Evolutionary conservation across 2,797 vertebrate genomes (phyloP), one percentile per base, ranked within the genome.

Genomic region (Cyclura pinguis): DNA sequence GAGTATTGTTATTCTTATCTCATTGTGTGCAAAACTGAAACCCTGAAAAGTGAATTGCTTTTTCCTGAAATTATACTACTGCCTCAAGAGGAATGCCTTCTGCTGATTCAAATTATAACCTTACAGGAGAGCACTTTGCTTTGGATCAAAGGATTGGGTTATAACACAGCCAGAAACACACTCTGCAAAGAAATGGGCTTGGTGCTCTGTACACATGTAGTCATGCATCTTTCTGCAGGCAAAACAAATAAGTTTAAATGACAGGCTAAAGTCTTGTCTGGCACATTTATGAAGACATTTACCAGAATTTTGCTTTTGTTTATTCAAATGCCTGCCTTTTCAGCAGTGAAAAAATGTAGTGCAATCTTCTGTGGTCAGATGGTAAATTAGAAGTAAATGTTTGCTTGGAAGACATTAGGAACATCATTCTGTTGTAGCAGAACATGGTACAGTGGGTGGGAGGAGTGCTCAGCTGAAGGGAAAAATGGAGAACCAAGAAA

Each of bases 181-280:
- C 22, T 80, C 18, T 24, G 85, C 16, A 89, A 90, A 77, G 2
- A 47, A 87, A 52, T 20, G 47, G 4, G 62, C 86, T 80, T 62
- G 50, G n/a, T 1, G 0, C 38, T 87, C 59, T 64, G 4, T 57
- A 24, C 57, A 57, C 18, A 9, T 6, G 72, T 29, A 72, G 10
- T 7, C 12, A 8, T 52, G 14, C 22, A 4, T n/a, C 69, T 90
- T 81, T 87, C 55, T 64, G 47, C 13, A 24, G n/a, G 47, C 3
- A 94, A 80, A 38, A 52, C 47, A 84, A 88, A 80, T n/a, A 35
- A 32, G 7, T 52, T 78, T 82, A 80, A 86, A 64, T 42, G 55
- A 69, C 29, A 73, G 38, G 52, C 4, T 72, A 81, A 74, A 74
- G 3, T 32, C n/a, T n/a, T 6, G 82, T 73, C 80, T 87, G 73